Evolutionary conservation across 2,113 vertebrate species (phyloP), one percentile per base, ranked within the genome.

Genomic region (Melanerpes aurifrons): DNA sequence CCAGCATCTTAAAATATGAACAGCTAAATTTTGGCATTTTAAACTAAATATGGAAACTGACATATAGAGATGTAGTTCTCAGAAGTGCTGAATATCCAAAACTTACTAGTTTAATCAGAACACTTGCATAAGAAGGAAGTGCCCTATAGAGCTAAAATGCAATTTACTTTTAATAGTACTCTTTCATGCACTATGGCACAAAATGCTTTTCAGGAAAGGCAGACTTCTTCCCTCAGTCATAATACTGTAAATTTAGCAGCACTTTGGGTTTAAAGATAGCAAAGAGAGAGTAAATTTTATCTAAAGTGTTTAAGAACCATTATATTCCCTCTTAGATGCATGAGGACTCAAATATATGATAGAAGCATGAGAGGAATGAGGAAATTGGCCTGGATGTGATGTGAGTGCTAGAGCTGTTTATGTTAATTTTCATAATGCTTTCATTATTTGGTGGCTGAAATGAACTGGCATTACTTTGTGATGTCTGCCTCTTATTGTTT

Each of bases 131-230:
- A 87, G 26, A 62, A 79, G 28, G 21, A 89, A 87, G 29, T 67
- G 19, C 40, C 87, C 56, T 73, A 29, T 50, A 61, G 59, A 93
- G 43, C 59, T 76, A 84, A 92, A 82, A 75, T 67, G 40, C 59
- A 79, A 87, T 88, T 86, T 82, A 86, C 87, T 88, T 80, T 87
- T 91, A 79, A 79, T 37, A 86, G 43, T 37, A 53, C 12, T 79
- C 53, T 89, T 90, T 45, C 40, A 89, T n/a, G 73, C 35, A 88
- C 56, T 1, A 0, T 62, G 53, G 67, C 59, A 83, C 62, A 95
- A 87, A 92, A 94, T 43, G 28, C 50, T 89, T 88, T 95, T 59
- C 63, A 89, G 82, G 81, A 90, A 93, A 82, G 29, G 20, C 15
- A 73, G 64, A 93, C 26, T 72, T 83, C 25, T 69, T 86, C n/a